phyloP scores from a whole-genome alignment of 2,113 vertebrate species.

The Colius striatus region DNA sequence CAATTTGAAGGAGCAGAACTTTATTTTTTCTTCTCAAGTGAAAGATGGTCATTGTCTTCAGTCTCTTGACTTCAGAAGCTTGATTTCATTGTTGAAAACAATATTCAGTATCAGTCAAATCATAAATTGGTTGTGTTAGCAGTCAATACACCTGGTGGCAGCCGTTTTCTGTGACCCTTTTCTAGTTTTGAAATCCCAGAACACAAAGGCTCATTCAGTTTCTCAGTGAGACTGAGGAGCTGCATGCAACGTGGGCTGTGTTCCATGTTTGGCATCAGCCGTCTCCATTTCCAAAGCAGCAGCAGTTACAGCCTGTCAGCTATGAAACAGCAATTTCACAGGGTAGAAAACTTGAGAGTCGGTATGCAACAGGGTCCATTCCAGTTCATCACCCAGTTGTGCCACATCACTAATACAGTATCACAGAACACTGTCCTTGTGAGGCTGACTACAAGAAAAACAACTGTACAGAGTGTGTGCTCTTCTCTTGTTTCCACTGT shows the following conservation, averaged over 20 bases:
- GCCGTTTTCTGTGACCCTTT: neutral
- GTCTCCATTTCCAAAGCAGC: neutral
- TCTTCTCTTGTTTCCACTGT: neutral
- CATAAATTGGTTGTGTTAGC: neutral
- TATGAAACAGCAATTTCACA: neutral
- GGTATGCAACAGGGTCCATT: neutral
- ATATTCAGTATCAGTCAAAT: neutral
- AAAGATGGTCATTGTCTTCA: neutral
- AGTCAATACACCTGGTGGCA: neutral
- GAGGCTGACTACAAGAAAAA: neutral
- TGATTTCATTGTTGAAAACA: neutral
- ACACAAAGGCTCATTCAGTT: neutral
- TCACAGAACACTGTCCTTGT: neutral
- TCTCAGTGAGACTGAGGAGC: neutral
- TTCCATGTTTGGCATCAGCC: neutral
- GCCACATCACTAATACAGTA: neutral
- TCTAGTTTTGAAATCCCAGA: neutral
- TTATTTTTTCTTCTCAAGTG: neutral
- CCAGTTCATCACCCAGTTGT: neutral
- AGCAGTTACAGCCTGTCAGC: neutral
- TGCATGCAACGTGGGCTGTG: neutral
- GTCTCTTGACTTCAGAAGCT: neutral
- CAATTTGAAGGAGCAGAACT: neutral
- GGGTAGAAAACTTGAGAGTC: neutral
- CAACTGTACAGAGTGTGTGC: neutral